Percentiles rank a stretch among this genome's conserved stretches.
phyloP scores from a whole-genome alignment of 2,113 vertebrate genomes.

The Macrotus californicus region DNA sequence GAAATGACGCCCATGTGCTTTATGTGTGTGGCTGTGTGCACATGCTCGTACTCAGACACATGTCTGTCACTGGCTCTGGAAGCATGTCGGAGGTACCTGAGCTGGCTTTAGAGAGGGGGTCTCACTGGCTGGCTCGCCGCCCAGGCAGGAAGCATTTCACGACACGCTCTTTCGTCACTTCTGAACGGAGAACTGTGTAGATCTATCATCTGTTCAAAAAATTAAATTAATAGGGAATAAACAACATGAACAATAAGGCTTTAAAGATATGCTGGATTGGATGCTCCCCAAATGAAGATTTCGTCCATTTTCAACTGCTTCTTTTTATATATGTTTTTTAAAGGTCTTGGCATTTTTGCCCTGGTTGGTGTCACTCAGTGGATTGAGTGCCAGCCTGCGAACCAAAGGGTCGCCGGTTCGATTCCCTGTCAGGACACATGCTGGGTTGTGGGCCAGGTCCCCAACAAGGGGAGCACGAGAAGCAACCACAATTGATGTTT shows the following conservation, averaged over 20 bases:
- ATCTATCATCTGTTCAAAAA: neutral
- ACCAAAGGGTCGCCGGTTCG: too few relatives aligned
- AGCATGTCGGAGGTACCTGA: too few relatives aligned
- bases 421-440: too few relatives aligned
- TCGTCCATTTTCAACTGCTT: neutral
- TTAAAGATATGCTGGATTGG: neutral
- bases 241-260: neutral
- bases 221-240: neutral
- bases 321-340: neutral
- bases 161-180: rapidly evolving
- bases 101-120: neutral
- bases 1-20: rapidly evolving
- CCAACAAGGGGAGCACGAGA: too few relatives aligned
- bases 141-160: neutral
- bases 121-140: neutral
- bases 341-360: neutral
- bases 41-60: rapidly evolving
- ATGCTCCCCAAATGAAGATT: neutral
- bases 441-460: too few relatives aligned
- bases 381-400: too few relatives aligned
- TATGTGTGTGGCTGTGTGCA: rapidly evolving
- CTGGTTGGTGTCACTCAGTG: too few relatives aligned
- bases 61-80: neutral
- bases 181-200: neutral
- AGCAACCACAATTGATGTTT: too few relatives aligned